Evolutionary conservation across 2,888 invertebrate genomes (phyloP), one percentile per base, ranked within the genome.

Genomic region (Allophyes oxyacanthae): DNA sequence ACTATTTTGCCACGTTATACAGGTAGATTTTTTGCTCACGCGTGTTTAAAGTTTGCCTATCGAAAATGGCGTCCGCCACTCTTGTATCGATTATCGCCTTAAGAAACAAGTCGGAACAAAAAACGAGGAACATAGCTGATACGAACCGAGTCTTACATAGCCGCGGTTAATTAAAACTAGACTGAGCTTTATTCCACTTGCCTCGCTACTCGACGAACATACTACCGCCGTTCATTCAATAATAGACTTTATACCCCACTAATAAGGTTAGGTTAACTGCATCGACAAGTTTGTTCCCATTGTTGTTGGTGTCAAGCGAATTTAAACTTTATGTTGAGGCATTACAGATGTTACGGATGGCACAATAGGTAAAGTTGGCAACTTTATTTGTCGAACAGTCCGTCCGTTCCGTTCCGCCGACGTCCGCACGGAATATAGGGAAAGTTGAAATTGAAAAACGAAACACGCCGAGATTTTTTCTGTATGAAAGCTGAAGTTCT

Each of bases 361-460:
- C 46, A 67, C 51, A 53, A 71, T 50, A 37, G 54, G 32, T 14
- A 5, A 58, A 49, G 62, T 72, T 64, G 41, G 50, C 2, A 64
- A 64, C 49, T 61, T 71, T 73, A 56, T 76, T 76, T 64, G 59
- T 55, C 46, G 63, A 48, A 60, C 32, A 36, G 59, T 40, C 50
- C 57, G 59, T 46, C 51, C 60, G 72, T 79, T 76, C 68, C 62
- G 73, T 74, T 70, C 38, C 57, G 46, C 14, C 40, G 51, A 28
- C 34, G 46, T 79, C 69, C 67, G 60, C 45, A 66, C 66, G 60
- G 71, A 56, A 58, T 40, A 64, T 56, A 38, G 64, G 71, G 60
- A 58, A 79, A 84, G 82, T 86, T 78, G 68, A 62, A 79, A 79
- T 81, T 80, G 76, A 78, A 82, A 81, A 75, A 70, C 53, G 46